These are phyloP conservation scores for Thunnus thynnus DNA, from an alignment of 2,113 vertebrate species.

Conservation along the genomic window DNA sequence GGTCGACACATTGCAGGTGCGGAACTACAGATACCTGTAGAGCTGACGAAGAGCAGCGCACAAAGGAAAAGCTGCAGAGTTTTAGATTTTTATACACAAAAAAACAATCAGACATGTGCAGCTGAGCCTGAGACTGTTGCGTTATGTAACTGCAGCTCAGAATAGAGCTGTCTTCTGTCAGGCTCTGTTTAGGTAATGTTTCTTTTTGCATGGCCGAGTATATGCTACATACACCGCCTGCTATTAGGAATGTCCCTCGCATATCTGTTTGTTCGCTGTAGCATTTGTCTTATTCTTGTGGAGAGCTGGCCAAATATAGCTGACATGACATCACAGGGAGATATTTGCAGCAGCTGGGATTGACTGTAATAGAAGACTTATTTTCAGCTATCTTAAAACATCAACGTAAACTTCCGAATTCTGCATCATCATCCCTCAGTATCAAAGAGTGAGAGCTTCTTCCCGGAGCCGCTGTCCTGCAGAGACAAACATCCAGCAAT, in stretches of 20 bases:
- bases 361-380: slow-evolving; percentile 22
- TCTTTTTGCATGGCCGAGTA: not conserved
- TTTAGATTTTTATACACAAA: not conserved
- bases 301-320: slow-evolving; percentile 41
- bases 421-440: not conserved
- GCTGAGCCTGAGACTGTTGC: not conserved
- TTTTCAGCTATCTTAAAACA: slow-evolving; percentile 29
- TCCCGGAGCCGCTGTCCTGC: not conserved
- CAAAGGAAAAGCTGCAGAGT: not conserved
- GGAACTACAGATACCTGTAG: not conserved
- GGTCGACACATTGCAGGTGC: not conserved
- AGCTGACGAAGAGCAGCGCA: not conserved
- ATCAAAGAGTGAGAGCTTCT: slow-evolving; percentile 13
- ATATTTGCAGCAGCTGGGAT: slow-evolving; percentile 40
- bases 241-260: not conserved
- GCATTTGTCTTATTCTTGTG: not conserved
- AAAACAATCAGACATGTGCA: not conserved
- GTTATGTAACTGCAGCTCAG: slow-evolving; percentile 17
- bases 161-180: not conserved
- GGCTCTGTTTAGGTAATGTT: not conserved
- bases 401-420: slow-evolving; percentile 9
- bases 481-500: not conserved
- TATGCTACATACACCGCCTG: not conserved
- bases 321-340: slow-evolving; percentile 22
- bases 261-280: slow-evolving; percentile 8